Evolutionary conservation across 23 tunicate genomes (phyloP), one percentile per base, ranked within the genome.

Genomic region (Aplidium turbinatum): DNA sequence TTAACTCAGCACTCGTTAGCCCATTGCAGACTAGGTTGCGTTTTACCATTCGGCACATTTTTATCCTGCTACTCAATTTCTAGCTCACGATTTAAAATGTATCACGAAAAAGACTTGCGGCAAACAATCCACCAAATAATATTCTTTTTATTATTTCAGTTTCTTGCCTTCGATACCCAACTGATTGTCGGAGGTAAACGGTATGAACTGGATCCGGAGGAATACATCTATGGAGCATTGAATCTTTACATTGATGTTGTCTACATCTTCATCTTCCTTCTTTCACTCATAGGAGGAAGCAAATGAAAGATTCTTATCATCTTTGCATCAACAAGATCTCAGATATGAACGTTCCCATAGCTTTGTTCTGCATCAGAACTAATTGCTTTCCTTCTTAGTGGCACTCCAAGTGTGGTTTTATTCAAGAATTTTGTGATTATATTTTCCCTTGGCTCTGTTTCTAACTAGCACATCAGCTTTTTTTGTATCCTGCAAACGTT

Each of bases 121-220:
- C 7, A 22, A 7, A 55, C n/a, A 55, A 18, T 20, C 6, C 23
- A 9, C 40, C 4, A 31, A 30, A 5, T 13, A 67, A 26, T 42
- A 26, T 11, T 20, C 34, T 70, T 80, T 38, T 63, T 31, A 5
- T 78, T 18, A 28, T 80, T 85, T 57, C 56, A 89, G 96, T 89
- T 82, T 62, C 78, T 90, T 57, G 98, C 98, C 4, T 93, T 75
- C 33, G 98, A 93, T 63, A 73, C 82, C 0, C 93, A 93, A 52
- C 81, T 86, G 19, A 72, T 93, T 2, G 81, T 93, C 89, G 98
- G 98, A 55, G 94, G 98, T n/a, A 82, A 67, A 35, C 70, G 68
- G 54, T 70, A 86, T 58, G 95, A 93, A 72, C 75, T 93, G 3
- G 77, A 63, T 25, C 98, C 98, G 0, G 98, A 93, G 61, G 98